Evolutionary conservation across 2,113 vertebrate species (phyloP), one percentile per base, ranked within the genome.

Genomic region (Maccullochella peelii): DNA sequence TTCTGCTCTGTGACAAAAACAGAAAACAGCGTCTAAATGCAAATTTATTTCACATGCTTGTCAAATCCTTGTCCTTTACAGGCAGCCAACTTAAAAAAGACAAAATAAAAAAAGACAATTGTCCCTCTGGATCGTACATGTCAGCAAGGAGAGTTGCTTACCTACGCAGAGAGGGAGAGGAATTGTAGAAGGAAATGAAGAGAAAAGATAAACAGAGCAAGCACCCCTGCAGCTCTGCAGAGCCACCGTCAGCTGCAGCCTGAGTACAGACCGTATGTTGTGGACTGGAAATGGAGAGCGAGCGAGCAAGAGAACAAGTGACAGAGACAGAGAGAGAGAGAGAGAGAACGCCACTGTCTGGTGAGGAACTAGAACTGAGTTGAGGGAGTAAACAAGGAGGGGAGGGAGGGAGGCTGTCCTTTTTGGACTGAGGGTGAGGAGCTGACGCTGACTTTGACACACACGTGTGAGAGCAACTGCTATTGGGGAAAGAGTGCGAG

Each of bases 401-500:
- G 38, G 66, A 65, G 69, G 38, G 40, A 80, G 74, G 75, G 47
- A 75, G 73, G 73, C 72, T 4, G 83, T 79, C 82, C 80, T 77
- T 78, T 87, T 77, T 78, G 30, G 77, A 10, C 36, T 2, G 38
- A 5, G 80, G 58, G 79, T 87, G 93, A 88, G 93, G 92, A 93
- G 89, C 93, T 40, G n/a, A 68, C 25, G 23, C 38, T 70, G 86
- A 79, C 88, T 92, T 83, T 94, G 91, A 93, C 91, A 93, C 86
- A 91, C 94, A 91, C 93, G 93, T 92, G 94, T 88, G 88, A 86
- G 81, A 79, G 88, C 79, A 79, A 84, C 85, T 89, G 92, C 84
- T 83, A 14, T 54, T 57, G 71, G 73, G 74, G 63, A 65, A 68
- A 77, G 82, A 54, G 30, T 36, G 68, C 12, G 21, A 49, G 68